These are phyloP conservation scores for Heterochromis multidens DNA, from an alignment of 2,113 vertebrate species.

Conservation along the genomic window DNA sequence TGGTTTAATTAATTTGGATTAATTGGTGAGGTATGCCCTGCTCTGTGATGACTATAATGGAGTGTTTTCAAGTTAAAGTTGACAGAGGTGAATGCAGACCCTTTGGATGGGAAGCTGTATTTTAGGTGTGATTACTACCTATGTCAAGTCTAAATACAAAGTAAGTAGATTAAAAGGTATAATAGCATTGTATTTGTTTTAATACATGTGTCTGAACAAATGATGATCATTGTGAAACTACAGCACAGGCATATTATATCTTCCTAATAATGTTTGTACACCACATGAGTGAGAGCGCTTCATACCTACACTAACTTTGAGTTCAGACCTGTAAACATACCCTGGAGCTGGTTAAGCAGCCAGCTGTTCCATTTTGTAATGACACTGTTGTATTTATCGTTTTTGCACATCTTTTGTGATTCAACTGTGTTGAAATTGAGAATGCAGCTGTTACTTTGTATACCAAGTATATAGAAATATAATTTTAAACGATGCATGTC, in stretches of 20 bases:
- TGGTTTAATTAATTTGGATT: not conserved
- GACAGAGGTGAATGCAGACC: not conserved
- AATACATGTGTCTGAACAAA: not conserved
- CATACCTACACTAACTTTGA: not conserved
- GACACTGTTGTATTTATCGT: constrained; percentile 31
- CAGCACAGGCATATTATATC: not conserved
- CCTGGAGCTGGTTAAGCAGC: not conserved
- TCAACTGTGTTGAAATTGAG: not conserved
- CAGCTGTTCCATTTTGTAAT: not conserved
- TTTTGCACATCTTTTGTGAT: not conserved
- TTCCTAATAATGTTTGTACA: constrained; percentile 1
- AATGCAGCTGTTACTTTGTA: not conserved
- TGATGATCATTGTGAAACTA: not conserved
- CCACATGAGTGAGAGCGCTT: not conserved
- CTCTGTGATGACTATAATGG: not conserved
- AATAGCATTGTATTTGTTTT: too few relatives aligned
- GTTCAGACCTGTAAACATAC: not conserved
- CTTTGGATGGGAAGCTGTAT: not conserved
- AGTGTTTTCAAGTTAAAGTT: not conserved
- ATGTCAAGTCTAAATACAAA: not conserved
- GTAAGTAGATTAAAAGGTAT: not conserved
- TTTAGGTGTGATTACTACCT: not conserved
- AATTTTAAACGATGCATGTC: not conserved
- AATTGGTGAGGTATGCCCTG: not conserved
- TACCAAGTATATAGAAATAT: constrained; percentile 12